These are phyloP conservation scores for Lycophotia porphyrea DNA, from an alignment of 2,888 invertebrate genomes.

Conservation along the genomic window DNA sequence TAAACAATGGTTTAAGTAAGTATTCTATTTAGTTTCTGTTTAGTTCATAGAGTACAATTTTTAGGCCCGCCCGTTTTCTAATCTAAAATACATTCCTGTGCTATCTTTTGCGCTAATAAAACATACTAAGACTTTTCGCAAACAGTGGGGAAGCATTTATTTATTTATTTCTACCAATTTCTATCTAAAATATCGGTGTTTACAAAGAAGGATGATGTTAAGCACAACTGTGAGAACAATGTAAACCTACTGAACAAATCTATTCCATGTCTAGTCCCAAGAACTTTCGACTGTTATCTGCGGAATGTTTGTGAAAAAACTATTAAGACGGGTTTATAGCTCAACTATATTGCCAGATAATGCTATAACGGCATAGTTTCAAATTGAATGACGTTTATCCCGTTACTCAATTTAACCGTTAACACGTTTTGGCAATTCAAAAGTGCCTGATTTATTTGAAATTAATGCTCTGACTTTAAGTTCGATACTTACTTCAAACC, in stretches of 20 bases:
- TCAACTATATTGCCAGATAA: slow-evolving; percentile 27
- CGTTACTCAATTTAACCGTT: not conserved
- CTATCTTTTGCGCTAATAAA: not conserved
- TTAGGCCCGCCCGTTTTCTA: too few relatives aligned
- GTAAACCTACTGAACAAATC: slow-evolving; percentile 6
- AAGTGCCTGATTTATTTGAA: not conserved
- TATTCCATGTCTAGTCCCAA: slow-evolving; percentile 2
- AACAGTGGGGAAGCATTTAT: not conserved
- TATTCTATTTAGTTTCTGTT: too few relatives aligned
- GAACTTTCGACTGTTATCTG: slow-evolving; percentile 8
- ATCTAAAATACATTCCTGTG: not conserved
- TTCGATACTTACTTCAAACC: too few relatives aligned
- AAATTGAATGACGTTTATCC: not conserved
- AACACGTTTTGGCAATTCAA: not conserved
- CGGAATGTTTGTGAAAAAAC: slow-evolving; percentile 40
- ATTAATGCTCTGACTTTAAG: too few relatives aligned
- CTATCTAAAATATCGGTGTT: not conserved
- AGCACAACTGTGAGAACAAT: not conserved
- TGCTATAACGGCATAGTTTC: slow-evolving; percentile 1
- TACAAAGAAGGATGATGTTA: not conserved
- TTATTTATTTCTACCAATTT: not conserved
- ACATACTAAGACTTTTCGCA: not conserved
- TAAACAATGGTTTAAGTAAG: too few relatives aligned
- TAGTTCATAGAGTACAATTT: not conserved
- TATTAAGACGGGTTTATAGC: slow-evolving; percentile 32